These are phyloP conservation scores for Zaprionus ornatus DNA, from an alignment of 1,140 invertebrate species.

Conservation along the genomic window DNA sequence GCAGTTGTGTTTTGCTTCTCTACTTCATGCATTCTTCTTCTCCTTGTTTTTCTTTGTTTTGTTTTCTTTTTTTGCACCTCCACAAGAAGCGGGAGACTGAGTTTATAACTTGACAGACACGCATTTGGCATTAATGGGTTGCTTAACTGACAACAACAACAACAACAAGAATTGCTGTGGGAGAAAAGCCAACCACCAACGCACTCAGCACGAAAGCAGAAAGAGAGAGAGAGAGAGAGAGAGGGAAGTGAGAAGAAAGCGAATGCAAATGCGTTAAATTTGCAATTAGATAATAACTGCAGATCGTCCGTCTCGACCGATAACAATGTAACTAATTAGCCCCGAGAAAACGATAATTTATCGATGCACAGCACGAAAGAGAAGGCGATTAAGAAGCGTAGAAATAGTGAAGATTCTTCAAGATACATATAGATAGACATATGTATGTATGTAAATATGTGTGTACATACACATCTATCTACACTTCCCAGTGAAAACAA, in stretches of 20 bases:
- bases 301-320: slow-evolving; percentile 4
- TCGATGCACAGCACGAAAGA: not conserved
- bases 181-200: slow-evolving; percentile 28
- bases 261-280: slow-evolving; percentile 69
- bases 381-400: not conserved
- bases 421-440: not conserved
- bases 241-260: not conserved
- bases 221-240: not conserved
- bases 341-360: not conserved
- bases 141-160: slow-evolving; percentile 61
- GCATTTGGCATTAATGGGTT: slow-evolving; percentile 82
- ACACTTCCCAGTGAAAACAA: not conserved
- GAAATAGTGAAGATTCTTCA: not conserved
- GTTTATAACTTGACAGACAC: slow-evolving; percentile 79
- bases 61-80: slow-evolving; percentile 54
- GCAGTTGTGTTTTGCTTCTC: slow-evolving; percentile 25
- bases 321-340: slow-evolving; percentile 12
- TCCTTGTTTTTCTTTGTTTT: slow-evolving; percentile 1
- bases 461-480: no score
- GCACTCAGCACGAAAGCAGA: slow-evolving; percentile 8
- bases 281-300: slow-evolving; percentile 53
- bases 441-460: not conserved
- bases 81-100: slow-evolving; percentile 35
- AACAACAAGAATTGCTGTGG: slow-evolving; percentile 27
- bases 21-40: not conserved